Conservation (phyloP, 2,888 invertebrate genomes). For the Netelia virgata region DNA sequence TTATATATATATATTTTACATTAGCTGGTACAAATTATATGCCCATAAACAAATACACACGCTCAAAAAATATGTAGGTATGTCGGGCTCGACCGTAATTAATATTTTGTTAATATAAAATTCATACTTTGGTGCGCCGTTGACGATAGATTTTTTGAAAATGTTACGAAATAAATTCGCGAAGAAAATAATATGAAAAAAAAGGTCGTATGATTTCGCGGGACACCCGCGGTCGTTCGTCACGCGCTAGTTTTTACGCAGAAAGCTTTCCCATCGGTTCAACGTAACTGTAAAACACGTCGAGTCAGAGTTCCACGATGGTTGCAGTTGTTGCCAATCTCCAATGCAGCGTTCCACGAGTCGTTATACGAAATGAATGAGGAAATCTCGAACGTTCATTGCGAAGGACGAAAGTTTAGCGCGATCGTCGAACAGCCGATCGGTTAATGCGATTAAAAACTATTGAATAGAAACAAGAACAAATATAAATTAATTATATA, state of each 20-base stretch:
- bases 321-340: slow-evolving; percentile 46
- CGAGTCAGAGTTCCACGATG: slow-evolving; percentile 23
- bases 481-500: background rate
- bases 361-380: slow-evolving; percentile 9
- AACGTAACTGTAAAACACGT: slow-evolving; percentile 66
- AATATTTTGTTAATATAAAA: no score
- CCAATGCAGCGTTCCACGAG: background rate
- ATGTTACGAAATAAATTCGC: background rate
- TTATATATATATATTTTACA: no score
- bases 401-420: slow-evolving; percentile 51
- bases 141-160: no score
- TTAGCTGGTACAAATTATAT: no score
- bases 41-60: background rate
- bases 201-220: background rate
- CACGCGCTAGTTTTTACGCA: slow-evolving; percentile 70
- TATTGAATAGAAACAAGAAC: background rate
- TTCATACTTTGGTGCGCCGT: no score
- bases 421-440: slow-evolving; percentile 21
- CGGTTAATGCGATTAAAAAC: background rate
- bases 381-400: slow-evolving; percentile 30
- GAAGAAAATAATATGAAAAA: slow-evolving; percentile 3
- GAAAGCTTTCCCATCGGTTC: slow-evolving; percentile 66
- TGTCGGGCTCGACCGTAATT: background rate
- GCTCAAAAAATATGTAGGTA: no score
- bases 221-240: slow-evolving; percentile 48